Evolutionary conservation across 2,797 vertebrate species (phyloP), one percentile per base, ranked within the genome.

Genomic region (Acanthurus leucopareius): DNA sequence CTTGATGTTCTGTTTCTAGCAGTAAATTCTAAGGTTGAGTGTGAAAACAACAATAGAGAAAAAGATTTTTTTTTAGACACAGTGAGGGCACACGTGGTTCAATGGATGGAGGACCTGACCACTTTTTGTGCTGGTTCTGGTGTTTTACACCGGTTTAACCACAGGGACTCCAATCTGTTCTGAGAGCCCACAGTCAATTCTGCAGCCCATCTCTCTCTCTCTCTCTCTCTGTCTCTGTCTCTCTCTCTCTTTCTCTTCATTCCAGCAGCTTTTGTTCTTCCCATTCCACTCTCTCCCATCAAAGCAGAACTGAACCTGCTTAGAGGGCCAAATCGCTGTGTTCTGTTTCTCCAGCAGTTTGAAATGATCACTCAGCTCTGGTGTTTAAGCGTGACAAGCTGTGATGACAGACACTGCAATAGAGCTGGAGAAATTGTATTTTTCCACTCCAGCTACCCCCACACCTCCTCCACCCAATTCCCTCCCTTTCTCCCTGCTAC

Each of bases 331-430:
- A 92, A 93, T 94, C 92, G 83, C 90, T 93, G 91, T 94, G 93
- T 94, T 94, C 90, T 95, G 92, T 94, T 93, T 92, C 86, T 91
- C 89, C 91, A 92, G 92, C 94, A 93, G 91, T 95, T 94, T 94
- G 91, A 93, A 93, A 92, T 89, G 92, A 94, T 94, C 93, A 92
- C 91, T 94, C 92, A 91, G 89, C 91, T 91, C 92, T 92, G 88
- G 85, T 93, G 92, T 93, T 93, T 91, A 93, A 94, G 93, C 89
- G 92, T 94, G 95, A 95, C 94, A 91, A 94, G 94, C 93, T 94
- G 91, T 95, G 94, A 95, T 95, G 94, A 95, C 93, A 95, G 94
- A 94, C 92, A 89, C 89, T 94, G 94, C 94, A 94, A 94, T 91
- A 93, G 92, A 92, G 89, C 91, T 92, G 84, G 84, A 90, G 88